These are phyloP conservation scores for Siphamia tubifer DNA, from an alignment of 2,113 vertebrate species.

Conservation along the genomic window DNA sequence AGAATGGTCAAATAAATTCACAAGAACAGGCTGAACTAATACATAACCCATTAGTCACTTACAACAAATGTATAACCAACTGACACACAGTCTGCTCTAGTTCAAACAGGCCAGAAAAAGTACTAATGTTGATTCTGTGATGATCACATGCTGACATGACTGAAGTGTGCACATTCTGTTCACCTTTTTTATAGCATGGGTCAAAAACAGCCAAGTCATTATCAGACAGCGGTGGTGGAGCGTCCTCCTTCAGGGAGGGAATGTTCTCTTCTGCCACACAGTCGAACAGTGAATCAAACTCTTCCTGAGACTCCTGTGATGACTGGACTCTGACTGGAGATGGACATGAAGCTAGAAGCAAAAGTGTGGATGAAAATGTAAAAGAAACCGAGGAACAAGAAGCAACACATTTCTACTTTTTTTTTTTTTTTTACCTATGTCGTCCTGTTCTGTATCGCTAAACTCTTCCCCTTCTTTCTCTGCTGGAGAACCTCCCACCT, in stretches of 20 bases:
- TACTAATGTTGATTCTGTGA: no score
- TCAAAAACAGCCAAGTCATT: constrained; percentile 89
- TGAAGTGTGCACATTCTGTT: no score
- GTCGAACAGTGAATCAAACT: constrained; percentile 79
- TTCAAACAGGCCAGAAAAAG: no score
- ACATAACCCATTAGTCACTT: no score
- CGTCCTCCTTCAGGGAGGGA: constrained; percentile 50
- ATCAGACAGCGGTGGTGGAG: constrained; percentile 77
- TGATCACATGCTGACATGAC: no score
- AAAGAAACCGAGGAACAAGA: neutral
- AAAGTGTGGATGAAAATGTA: neutral
- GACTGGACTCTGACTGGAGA: constrained; percentile 27
- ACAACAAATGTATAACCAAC: no score
- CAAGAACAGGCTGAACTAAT: no score
- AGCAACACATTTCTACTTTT: neutral
- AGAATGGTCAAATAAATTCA: no score
- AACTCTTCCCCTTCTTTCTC: constrained; percentile 36
- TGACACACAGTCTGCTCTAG: no score
- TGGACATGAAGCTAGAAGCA: neutral
- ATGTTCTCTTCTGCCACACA: constrained; percentile 45
- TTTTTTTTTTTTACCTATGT: constrained; percentile 39
- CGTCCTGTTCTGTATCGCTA: constrained; percentile 46
- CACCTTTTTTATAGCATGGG: constrained; percentile 88
- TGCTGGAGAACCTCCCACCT: constrained; percentile 64
- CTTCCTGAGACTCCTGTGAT: constrained; percentile 61